phyloP scores from a whole-genome alignment of 2,113 vertebrate species.

The Chionomys nivalis region DNA sequence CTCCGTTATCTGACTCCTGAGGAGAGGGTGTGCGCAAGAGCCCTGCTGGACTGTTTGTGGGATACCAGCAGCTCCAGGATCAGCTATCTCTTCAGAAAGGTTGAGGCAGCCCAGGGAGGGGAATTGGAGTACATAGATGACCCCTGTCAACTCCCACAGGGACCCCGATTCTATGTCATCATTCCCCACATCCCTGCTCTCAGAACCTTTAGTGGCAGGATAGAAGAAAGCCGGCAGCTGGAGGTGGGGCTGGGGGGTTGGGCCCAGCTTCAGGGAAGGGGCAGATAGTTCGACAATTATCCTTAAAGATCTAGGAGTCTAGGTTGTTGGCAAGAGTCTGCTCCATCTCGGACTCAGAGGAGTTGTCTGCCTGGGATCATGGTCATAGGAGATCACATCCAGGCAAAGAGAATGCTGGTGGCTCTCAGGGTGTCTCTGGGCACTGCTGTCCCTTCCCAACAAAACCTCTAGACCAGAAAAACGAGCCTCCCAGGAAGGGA shows the following conservation, averaged over 20 bases:
- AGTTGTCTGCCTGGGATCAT: rapidly evolving
- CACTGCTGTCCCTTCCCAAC: background rate
- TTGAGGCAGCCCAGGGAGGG: background rate
- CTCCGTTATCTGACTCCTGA: background rate
- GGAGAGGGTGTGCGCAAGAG: background rate
- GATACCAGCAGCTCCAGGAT: background rate
- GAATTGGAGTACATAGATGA: background rate
- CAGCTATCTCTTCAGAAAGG: background rate
- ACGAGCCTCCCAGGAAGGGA: rapidly evolving
- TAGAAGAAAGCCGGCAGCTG: background rate
- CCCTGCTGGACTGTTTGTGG: too few relatives aligned
- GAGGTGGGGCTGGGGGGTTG: background rate
- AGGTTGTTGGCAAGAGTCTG: background rate
- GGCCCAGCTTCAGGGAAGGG: background rate
- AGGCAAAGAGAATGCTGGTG: rapidly evolving
- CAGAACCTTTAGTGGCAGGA: background rate
- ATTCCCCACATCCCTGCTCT: background rate
- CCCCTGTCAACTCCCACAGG: background rate
- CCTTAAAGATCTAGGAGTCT: background rate
- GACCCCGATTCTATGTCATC: background rate
- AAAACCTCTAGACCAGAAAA: background rate
- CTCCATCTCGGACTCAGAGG: background rate
- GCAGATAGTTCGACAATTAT: background rate
- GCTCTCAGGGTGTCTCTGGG: background rate
- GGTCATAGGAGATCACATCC: background rate